These are phyloP conservation scores for Corythornis leucogaster DNA, from an alignment of 2,797 vertebrate genomes.

Conservation along the genomic window DNA sequence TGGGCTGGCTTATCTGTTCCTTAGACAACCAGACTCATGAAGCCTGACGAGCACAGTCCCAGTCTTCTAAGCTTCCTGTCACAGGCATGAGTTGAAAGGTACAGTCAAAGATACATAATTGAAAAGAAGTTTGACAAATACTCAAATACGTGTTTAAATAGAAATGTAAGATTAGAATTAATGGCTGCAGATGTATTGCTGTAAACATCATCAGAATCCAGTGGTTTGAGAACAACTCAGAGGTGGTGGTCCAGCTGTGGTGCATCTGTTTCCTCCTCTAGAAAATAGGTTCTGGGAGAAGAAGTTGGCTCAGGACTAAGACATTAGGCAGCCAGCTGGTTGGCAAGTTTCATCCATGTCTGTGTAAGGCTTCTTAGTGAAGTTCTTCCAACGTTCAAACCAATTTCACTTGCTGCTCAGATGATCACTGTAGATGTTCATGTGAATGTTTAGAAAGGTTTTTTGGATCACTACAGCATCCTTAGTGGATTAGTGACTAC, in stretches of 20 bases:
- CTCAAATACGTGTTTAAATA: constrained; percentile 30
- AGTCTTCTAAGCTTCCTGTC: constrained; percentile 1
- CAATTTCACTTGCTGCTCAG: not conserved
- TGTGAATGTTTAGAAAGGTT: not conserved
- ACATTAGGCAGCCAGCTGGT: constrained; percentile 66
- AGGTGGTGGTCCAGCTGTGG: constrained; percentile 65
- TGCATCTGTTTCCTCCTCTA: constrained; percentile 47
- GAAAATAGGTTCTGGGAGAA: constrained; percentile 30
- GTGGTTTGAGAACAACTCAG: constrained; percentile 47
- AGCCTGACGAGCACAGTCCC: not conserved
- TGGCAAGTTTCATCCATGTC: not conserved
- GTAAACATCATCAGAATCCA: constrained; percentile 63
- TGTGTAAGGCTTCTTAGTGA: not conserved
- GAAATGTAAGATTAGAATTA: constrained; percentile 20
- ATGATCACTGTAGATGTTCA: not conserved
- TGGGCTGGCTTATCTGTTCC: not conserved
- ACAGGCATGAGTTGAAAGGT: constrained; percentile 6
- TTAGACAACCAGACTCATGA: not conserved
- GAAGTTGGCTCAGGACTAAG: constrained; percentile 31
- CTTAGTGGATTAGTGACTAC: not conserved
- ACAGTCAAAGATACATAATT: constrained; percentile 3
- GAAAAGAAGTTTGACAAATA: constrained; percentile 38
- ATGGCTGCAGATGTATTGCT: constrained; percentile 53
- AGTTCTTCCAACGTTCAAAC: not conserved
- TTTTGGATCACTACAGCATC: not conserved